phyloP scores from a whole-genome alignment of 2,888 invertebrate genomes.

The Drosophila vallismaia region DNA sequence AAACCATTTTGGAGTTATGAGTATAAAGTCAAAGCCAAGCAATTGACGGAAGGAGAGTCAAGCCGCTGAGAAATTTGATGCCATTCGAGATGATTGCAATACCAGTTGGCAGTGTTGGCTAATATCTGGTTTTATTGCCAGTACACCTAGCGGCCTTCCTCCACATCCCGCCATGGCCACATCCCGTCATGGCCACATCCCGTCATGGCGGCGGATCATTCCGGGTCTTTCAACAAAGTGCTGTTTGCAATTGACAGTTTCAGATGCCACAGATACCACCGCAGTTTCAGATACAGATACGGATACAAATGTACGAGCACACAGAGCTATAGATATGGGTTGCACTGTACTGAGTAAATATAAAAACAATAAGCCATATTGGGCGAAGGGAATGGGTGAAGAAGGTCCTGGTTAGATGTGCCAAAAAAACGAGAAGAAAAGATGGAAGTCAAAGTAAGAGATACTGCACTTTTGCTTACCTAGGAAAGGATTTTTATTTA shows the following conservation, averaged over 20 bases:
- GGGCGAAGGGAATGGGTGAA: neutral
- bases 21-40: slow-evolving; percentile 30
- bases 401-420: slow-evolving; percentile 13
- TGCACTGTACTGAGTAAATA: slow-evolving; percentile 59
- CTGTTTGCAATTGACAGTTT: slow-evolving; percentile 44
- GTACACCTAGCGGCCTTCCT: neutral
- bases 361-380: slow-evolving; percentile 71
- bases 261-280: slow-evolving; percentile 5
- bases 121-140: slow-evolving; percentile 17
- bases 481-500: neutral
- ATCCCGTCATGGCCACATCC: slow-evolving; percentile 13
- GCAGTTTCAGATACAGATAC: slow-evolving; percentile 4
- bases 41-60: slow-evolving; percentile 6
- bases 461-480: neutral
- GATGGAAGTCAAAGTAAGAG: too few relatives aligned
- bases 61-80: slow-evolving; percentile 15
- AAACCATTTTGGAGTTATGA: slow-evolving; percentile 15
- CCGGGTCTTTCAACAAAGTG: slow-evolving; percentile 18
- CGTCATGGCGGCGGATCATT: slow-evolving; percentile 29
- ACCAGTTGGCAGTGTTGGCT: slow-evolving; percentile 29
- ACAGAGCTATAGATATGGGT: slow-evolving; percentile 10
- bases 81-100: slow-evolving; percentile 37
- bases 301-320: too few relatives aligned
- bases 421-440: slow-evolving; percentile 10
- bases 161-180: neutral